These are phyloP conservation scores for Chaetodon trifasciatus DNA, from an alignment of 2,797 vertebrate species.

Conservation along the genomic window DNA sequence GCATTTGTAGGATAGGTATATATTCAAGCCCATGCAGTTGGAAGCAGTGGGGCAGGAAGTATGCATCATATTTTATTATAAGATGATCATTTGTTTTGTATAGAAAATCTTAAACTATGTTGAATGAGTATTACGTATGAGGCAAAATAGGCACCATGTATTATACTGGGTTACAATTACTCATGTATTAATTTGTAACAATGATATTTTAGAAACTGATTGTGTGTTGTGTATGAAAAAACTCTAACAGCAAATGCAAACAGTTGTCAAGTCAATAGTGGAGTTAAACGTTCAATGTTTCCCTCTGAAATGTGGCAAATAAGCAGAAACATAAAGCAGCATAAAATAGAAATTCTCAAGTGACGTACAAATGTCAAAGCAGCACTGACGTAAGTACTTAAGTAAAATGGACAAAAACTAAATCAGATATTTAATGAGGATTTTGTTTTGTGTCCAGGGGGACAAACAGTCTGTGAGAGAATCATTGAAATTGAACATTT, in stretches of 20 bases:
- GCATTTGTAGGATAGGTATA: not conserved
- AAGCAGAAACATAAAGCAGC: not conserved
- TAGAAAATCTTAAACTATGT: not conserved
- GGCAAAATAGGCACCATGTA: not conserved
- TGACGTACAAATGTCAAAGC: not conserved
- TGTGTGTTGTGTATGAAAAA: not conserved
- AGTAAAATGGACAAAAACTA: constrained; percentile 5
- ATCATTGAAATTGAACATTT: constrained; percentile 57
- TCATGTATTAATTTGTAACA: not conserved
- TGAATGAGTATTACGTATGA: not conserved
- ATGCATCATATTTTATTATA: not conserved
- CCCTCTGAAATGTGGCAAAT: not conserved
- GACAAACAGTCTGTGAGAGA: constrained; percentile 36
- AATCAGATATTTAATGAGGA: constrained; percentile 42
- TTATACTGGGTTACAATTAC: not conserved
- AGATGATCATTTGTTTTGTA: not conserved
- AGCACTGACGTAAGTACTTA: not conserved
- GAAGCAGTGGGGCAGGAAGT: not conserved
- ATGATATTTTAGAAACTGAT: not conserved
- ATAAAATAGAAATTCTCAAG: not conserved
- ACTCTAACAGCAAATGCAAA: not conserved
- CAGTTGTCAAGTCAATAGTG: not conserved
- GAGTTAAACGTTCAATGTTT: not conserved
- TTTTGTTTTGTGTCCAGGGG: constrained; percentile 40
- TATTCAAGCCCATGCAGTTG: not conserved